Evolutionary conservation across 2,888 invertebrate genomes (phyloP).

Genomic region (Nebria salina): DNA sequence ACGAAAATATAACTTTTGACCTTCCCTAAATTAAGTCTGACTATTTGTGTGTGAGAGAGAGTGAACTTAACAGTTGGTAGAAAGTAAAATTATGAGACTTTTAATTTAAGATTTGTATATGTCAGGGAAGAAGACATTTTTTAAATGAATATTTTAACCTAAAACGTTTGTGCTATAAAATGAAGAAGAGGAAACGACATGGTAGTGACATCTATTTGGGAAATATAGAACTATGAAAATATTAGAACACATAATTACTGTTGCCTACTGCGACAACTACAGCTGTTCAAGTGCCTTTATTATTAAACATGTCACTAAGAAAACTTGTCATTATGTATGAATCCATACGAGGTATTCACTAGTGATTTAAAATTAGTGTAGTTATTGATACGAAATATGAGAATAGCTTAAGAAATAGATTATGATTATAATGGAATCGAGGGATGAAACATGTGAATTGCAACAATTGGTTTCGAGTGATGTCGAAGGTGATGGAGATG

Average conservation of each 20-base stretch:
- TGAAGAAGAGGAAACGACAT: background rate
- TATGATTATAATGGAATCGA: conserved; percentile 58
- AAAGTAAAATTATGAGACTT: no score
- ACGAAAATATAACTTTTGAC: no score
- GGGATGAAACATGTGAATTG: conserved; percentile 61
- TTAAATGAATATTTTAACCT: no score
- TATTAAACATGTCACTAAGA: conserved; percentile 37
- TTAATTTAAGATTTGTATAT: no score
- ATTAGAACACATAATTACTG: background rate
- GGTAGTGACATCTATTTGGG: background rate
- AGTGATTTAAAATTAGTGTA: background rate
- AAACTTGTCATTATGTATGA: conserved; percentile 32
- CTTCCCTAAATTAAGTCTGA: no score
- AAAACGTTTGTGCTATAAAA: no score
- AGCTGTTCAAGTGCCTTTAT: conserved; percentile 36
- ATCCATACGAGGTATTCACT: conserved; percentile 8
- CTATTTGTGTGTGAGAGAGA: no score
- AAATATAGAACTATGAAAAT: no score
- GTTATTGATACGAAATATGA: background rate
- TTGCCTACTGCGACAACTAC: background rate
- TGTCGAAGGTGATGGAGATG: conserved; percentile 61
- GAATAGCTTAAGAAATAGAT: background rate
- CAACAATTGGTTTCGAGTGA: conserved; percentile 62
- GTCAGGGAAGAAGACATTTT: no score
- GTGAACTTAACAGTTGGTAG: no score